These are phyloP conservation scores for Oryzias melastigma DNA, from an alignment of 2,113 vertebrate genomes.

Conservation along the genomic window DNA sequence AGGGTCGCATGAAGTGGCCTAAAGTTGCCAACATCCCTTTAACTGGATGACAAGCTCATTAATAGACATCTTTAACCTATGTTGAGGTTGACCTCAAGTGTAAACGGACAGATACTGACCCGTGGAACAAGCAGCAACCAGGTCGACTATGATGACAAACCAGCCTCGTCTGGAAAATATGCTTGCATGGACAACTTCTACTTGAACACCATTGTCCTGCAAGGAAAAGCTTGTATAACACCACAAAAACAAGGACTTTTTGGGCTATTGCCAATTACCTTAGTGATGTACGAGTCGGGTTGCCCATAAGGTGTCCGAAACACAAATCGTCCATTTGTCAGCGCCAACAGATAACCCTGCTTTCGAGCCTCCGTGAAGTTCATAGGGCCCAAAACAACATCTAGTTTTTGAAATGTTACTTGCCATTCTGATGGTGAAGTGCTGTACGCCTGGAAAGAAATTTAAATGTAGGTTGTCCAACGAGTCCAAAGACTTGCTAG, in stretches of 20 bases:
- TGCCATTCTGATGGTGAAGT: slow-evolving; percentile 48
- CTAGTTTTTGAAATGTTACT: slow-evolving; percentile 52
- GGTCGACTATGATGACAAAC: slow-evolving; percentile 57
- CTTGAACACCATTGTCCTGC: slow-evolving; percentile 55
- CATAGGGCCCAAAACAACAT: slow-evolving; percentile 21
- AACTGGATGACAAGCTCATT: neutral
- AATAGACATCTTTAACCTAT: too few species aligned
- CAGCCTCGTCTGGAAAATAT: slow-evolving; percentile 62
- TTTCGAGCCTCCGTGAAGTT: slow-evolving; percentile 42
- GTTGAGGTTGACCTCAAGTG: too few species aligned
- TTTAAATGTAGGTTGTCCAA: neutral
- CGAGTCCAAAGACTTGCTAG: too few species aligned
- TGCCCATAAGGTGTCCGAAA: slow-evolving; percentile 61
- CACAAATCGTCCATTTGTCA: slow-evolving; percentile 46
- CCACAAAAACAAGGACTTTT: rapidly evolving
- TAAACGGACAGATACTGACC: slow-evolving; percentile 29
- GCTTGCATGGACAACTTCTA: slow-evolving; percentile 60
- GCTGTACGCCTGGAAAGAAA: slow-evolving; percentile 15
- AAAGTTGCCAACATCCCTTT: neutral
- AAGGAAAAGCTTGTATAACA: neutral
- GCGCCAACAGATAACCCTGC: slow-evolving; percentile 44
- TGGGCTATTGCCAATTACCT: slow-evolving; percentile 28
- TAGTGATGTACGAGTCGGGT: slow-evolving; percentile 39
- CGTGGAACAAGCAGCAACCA: slow-evolving; percentile 59
- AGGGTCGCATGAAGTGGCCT: neutral